These are phyloP conservation scores for Brachionus manjavacas DNA, from an alignment of 1,140 invertebrate species.

Conservation along the genomic window DNA sequence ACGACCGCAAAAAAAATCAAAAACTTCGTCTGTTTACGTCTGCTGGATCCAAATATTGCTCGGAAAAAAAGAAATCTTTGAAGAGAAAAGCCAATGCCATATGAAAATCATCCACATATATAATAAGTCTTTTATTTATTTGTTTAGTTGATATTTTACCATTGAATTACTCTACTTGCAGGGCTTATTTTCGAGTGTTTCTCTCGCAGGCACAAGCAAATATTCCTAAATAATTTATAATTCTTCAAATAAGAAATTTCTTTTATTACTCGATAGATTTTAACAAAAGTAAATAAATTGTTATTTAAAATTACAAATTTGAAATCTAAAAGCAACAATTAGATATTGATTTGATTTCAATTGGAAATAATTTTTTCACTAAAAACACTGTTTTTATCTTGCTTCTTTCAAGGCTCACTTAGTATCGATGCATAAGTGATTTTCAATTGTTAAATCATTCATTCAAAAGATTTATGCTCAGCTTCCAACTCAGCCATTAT, in stretches of 20 bases:
- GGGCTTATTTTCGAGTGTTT: background rate
- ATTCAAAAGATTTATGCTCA: background rate
- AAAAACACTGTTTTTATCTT: background rate
- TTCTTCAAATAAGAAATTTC: background rate
- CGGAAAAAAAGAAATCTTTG: background rate
- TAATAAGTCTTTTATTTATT: background rate
- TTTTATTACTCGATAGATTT: background rate
- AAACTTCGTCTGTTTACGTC: background rate
- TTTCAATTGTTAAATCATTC: background rate
- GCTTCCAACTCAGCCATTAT: background rate
- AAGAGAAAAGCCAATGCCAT: background rate
- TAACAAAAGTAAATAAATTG: background rate
- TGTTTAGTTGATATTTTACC: background rate
- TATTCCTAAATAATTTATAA: background rate
- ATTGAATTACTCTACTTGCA: background rate
- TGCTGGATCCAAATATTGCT: background rate
- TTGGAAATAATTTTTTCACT: background rate
- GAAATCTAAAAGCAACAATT: constrained; percentile 4
- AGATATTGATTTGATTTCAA: background rate
- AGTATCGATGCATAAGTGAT: background rate
- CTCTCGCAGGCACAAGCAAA: background rate
- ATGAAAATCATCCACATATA: background rate
- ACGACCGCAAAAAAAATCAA: background rate
- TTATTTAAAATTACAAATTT: background rate
- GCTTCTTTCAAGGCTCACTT: background rate